These are phyloP conservation scores for Parascotia fuliginaria DNA, from an alignment of 2,888 invertebrate genomes.

Conservation along the genomic window DNA sequence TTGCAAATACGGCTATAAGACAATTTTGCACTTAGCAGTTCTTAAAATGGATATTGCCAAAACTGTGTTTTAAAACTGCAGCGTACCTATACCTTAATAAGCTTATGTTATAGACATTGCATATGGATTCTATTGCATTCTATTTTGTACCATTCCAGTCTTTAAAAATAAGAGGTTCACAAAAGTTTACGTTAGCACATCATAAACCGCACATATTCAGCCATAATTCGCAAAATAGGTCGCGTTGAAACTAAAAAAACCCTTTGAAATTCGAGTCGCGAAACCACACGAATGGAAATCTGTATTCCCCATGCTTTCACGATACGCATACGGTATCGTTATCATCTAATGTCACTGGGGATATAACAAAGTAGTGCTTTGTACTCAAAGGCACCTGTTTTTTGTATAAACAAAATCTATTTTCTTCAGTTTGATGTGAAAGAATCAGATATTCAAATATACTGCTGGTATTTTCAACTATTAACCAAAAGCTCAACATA, in stretches of 20 bases:
- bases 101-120: no score
- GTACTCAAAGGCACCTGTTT: slow-evolving; percentile 81
- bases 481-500: no score
- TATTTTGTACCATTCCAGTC: neutral
- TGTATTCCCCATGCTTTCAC: slow-evolving; percentile 82
- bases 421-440: slow-evolving; percentile 37
- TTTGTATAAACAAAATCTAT: slow-evolving; percentile 69
- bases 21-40: no score
- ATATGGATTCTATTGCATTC: no score
- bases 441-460: slow-evolving; percentile 7
- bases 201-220: slow-evolving; percentile 8
- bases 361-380: slow-evolving; percentile 73
- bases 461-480: neutral
- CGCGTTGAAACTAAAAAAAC: slow-evolving; percentile 64
- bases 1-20: no score
- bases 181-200: neutral
- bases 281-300: slow-evolving; percentile 71
- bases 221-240: slow-evolving; percentile 52
- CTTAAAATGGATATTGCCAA: no score
- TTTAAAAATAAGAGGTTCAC: neutral
- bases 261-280: slow-evolving; percentile 81
- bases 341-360: slow-evolving; percentile 82
- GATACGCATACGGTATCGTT: slow-evolving; percentile 82
- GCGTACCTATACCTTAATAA: no score
- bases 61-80: no score